phyloP scores from a whole-genome alignment of 2,113 vertebrate genomes.

The Amblyornis subalaris region DNA sequence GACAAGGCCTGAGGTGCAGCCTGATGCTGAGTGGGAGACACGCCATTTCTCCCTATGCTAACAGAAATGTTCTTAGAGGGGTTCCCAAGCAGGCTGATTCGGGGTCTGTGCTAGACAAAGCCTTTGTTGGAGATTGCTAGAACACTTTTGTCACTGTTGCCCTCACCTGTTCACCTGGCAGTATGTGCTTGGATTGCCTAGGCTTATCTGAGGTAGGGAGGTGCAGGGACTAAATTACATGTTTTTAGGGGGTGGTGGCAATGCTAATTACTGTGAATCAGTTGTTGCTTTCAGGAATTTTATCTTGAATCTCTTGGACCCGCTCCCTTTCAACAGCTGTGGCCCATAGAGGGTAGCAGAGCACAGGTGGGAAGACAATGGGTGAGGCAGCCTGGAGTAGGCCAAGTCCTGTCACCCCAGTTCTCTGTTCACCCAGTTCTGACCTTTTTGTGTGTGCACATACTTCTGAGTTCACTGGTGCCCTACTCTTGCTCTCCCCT shows the following conservation, averaged over 20 bases:
- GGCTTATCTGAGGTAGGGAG: neutral
- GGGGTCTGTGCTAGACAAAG: neutral
- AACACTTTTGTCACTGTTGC: neutral
- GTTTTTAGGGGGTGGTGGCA: neutral
- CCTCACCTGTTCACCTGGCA: neutral
- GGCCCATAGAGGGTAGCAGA: constrained; percentile 16
- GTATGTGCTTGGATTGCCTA: neutral
- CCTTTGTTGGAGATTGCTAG: neutral
- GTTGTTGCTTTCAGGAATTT: neutral
- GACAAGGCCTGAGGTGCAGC: neutral
- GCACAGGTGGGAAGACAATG: neutral
- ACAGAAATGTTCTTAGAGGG: neutral
- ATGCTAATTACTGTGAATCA: neutral
- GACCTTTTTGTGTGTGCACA: neutral
- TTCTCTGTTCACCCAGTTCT: neutral
- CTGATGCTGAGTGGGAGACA: neutral
- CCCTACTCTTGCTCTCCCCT: neutral
- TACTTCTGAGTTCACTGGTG: neutral
- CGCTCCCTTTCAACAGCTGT: neutral
- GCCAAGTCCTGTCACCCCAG: neutral
- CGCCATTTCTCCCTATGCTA: neutral
- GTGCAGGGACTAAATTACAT: neutral
- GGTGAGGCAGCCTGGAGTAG: neutral
- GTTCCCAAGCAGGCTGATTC: neutral
- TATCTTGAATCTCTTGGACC: neutral